These are phyloP conservation scores for Trissolcus basalis DNA, from an alignment of 1,140 invertebrate species.

Conservation along the genomic window DNA sequence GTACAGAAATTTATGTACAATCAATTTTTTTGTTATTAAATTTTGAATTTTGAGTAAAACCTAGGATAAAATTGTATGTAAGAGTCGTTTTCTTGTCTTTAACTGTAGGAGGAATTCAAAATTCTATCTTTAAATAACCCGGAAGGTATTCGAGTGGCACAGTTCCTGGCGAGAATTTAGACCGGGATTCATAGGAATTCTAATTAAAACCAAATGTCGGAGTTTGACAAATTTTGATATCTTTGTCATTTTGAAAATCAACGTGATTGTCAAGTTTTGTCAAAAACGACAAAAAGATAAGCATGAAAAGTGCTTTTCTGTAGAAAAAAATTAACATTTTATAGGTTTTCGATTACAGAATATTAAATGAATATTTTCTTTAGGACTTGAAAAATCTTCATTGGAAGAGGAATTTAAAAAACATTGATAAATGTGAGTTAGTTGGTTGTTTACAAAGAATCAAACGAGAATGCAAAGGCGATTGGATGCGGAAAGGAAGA, in stretches of 20 bases:
- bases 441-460: conserved; percentile 35
- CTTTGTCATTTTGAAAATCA: background rate
- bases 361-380: no score
- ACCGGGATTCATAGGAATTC: conserved; percentile 28
- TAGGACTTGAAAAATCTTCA: no score
- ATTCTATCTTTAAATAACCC: conserved; percentile 17
- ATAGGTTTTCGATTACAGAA: no score
- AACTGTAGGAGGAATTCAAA: conserved; percentile 11
- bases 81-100: background rate
- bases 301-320: no score
- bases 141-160: conserved; percentile 25
- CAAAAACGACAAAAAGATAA: no score
- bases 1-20: no score
- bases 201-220: conserved; percentile 16
- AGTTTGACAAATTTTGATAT: background rate
- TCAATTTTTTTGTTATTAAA: no score
- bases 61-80: background rate
- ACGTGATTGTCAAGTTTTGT: no score
- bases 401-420: no score
- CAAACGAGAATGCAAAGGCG: conserved; percentile 54
- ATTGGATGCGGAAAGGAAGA: conserved; percentile 56
- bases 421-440: background rate
- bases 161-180: conserved; percentile 28
- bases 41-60: background rate
- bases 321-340: no score